Percentiles rank a stretch among this genome's conserved stretches.
Evolutionary conservation across 53 echinoderm and acorn worm genomes (phyloP).

Genomic region (Temnopleurus reevesii): DNA sequence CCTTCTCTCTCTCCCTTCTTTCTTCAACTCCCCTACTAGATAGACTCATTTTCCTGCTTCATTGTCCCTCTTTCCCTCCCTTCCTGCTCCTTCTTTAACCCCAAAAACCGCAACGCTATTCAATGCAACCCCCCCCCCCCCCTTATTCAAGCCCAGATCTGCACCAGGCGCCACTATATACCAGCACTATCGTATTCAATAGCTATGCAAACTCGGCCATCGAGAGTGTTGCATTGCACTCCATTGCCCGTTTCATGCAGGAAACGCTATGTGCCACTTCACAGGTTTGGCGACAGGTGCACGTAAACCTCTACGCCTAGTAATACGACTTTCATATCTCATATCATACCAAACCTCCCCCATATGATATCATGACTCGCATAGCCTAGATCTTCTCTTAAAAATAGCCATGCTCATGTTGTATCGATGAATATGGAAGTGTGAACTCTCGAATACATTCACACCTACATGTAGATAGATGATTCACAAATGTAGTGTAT

Average conservation of each 20-base stretch:
- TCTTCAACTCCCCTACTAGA: too few relatives aligned
- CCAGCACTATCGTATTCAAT: background rate
- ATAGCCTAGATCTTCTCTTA: too few relatives aligned
- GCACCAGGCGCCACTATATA: background rate
- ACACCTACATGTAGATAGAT: too few relatives aligned
- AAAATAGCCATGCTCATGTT: too few relatives aligned
- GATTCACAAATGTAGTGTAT: too few relatives aligned
- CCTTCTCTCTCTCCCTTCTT: background rate
- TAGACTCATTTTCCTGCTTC: too few relatives aligned
- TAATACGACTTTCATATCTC: background rate
- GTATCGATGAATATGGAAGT: too few relatives aligned
- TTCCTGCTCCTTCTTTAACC: background rate
- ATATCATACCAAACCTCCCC: background rate
- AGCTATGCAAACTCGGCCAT: background rate
- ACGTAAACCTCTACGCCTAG: background rate
- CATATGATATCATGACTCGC: too few relatives aligned
- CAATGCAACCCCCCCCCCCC: background rate
- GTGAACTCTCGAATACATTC: too few relatives aligned
- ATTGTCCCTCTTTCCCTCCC: background rate
- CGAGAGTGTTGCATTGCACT: background rate
- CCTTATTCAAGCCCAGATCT: background rate
- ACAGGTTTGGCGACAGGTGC: conserved; percentile 7
- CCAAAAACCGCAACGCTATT: background rate
- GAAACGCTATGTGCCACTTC: conserved; percentile 29
- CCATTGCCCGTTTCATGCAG: conserved; percentile 8